These are phyloP conservation scores for Anarhynchus alexandrinus DNA, from an alignment of 2,113 vertebrate genomes.

Conservation along the genomic window DNA sequence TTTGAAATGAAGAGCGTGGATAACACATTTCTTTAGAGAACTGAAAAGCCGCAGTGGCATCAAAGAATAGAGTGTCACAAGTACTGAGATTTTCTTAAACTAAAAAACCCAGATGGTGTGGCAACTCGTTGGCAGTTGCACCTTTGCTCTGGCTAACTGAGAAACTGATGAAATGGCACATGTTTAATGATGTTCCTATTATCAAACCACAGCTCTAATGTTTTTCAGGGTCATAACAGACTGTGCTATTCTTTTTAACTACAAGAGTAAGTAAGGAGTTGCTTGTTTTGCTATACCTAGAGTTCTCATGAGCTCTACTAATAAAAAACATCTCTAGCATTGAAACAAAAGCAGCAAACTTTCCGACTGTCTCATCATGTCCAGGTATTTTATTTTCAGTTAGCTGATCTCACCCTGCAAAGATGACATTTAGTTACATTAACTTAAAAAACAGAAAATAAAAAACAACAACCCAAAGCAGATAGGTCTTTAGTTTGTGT, in stretches of 20 bases:
- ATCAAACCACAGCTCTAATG: neutral
- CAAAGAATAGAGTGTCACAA: neutral
- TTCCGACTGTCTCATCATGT: neutral
- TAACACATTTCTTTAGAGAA: neutral
- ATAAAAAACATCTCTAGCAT: neutral
- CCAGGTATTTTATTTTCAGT: neutral
- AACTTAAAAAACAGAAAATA: too few species aligned
- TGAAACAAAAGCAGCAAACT: neutral
- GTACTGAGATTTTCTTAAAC: neutral
- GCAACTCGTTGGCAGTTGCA: neutral
- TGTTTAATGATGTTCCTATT: neutral
- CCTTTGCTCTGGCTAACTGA: neutral
- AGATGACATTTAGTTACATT: too few species aligned
- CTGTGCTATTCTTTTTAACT: neutral
- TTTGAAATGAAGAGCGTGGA: neutral
- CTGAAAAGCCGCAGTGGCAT: neutral
- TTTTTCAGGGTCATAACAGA: neutral
- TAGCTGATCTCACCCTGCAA: too few species aligned
- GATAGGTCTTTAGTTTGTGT: too few species aligned
- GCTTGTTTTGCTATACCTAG: neutral
- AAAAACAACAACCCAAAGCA: too few species aligned
- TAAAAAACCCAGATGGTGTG: neutral
- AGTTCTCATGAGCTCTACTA: neutral
- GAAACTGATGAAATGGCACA: neutral
- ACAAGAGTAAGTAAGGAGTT: neutral